Evolutionary conservation across 2,888 invertebrate species (phyloP).

Genomic region (Melanophora roralis): DNA sequence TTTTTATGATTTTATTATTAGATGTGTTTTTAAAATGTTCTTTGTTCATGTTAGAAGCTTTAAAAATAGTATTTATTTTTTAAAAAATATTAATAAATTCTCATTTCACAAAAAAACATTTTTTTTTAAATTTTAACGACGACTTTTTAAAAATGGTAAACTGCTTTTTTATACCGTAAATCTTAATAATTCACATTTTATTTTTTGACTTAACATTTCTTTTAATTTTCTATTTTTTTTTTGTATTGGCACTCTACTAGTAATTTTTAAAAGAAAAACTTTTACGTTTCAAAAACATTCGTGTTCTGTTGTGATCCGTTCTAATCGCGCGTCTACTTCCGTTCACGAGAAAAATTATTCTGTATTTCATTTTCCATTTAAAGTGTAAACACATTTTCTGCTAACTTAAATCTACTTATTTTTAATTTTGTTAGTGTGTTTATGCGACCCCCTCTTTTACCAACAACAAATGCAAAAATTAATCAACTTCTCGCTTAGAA

Average conservation of each 20-base stretch:
- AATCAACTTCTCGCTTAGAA: conserved; percentile 24
- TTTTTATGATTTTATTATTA: too few relatives aligned
- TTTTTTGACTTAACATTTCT: background rate
- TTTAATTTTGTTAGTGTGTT: background rate
- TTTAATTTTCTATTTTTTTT: conserved; percentile 3
- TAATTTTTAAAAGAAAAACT: too few relatives aligned
- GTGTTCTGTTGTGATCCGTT: conserved; percentile 20
- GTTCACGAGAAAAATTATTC: conserved; percentile 44
- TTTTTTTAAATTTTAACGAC: too few relatives aligned
- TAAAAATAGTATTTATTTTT: too few relatives aligned
- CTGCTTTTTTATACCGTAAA: too few relatives aligned
- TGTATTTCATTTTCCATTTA: conserved; percentile 26
- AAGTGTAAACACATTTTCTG: conserved; percentile 38
- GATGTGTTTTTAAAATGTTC: too few relatives aligned
- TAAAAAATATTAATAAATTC: too few relatives aligned
- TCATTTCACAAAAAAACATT: too few relatives aligned
- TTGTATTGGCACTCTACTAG: background rate
- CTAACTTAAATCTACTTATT: conserved; percentile 41
- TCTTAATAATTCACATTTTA: background rate
- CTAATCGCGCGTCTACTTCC: conserved; percentile 39
- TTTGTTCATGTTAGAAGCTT: too few relatives aligned
- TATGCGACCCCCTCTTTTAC: background rate
- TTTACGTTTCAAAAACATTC: background rate
- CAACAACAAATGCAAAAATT: conserved; percentile 14
- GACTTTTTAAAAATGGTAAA: too few relatives aligned